Conservation (phyloP, 2,888 invertebrate genomes). For the Drosophila differens region DNA sequence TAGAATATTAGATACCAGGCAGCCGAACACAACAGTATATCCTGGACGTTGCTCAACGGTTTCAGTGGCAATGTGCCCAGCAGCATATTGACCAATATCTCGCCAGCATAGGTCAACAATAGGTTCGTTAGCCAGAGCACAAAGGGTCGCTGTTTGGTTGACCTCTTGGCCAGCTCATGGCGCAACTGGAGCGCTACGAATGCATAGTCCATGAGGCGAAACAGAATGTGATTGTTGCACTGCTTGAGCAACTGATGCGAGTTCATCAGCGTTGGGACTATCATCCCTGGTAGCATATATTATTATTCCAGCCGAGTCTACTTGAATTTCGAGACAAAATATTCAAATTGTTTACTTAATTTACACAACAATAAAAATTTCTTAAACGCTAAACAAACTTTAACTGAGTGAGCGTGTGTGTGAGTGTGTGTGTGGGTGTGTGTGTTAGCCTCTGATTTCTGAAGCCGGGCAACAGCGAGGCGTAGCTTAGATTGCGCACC, state of each 20-base stretch:
- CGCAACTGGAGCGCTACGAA: constrained; percentile 62
- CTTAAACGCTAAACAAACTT: constrained; percentile 21
- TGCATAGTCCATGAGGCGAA: constrained; percentile 62
- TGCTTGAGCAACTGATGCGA: constrained; percentile 46
- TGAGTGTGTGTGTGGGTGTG: constrained; percentile 8
- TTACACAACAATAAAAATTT: constrained; percentile 17
- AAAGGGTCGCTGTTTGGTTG: constrained; percentile 54
- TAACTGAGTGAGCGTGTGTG: constrained; percentile 17
- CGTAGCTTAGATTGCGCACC: constrained; percentile 65
- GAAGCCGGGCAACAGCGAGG: constrained; percentile 46
- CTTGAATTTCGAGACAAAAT: constrained; percentile 58
- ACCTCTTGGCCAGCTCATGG: constrained; percentile 47
- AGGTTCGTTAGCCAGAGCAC: constrained; percentile 62
- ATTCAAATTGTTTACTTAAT: constrained; percentile 42
- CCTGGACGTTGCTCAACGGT: constrained; percentile 54
- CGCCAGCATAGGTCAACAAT: constrained; percentile 61
- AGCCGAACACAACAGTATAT: constrained; percentile 50
- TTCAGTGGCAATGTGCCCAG: constrained; percentile 64
- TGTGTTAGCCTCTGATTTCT: constrained; percentile 24
- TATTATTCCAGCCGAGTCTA: constrained; percentile 4
- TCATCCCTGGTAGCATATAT: not conserved
- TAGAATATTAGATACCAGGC: constrained; percentile 69
- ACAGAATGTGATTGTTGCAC: constrained; percentile 58
- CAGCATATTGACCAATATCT: constrained; percentile 62
- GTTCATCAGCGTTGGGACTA: constrained; percentile 29